Conservation (phyloP, 92 coral and sea anemone species). For the Porites rus region DNA sequence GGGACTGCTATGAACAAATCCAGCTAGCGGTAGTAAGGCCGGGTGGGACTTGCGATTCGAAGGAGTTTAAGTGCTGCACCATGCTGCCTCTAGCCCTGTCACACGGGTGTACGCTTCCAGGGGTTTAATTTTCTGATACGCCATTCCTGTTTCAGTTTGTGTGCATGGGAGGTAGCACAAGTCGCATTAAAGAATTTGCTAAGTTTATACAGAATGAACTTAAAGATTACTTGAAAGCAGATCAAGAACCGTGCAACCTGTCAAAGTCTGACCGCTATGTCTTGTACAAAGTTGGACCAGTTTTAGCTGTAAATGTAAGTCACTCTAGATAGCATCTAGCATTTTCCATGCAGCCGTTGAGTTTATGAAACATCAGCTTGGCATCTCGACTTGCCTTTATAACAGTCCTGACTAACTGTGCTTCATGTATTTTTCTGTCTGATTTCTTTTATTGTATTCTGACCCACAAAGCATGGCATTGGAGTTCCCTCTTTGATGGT, state of each 20-base stretch:
- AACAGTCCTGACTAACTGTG: not conserved
- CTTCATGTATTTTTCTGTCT: too few relatives aligned
- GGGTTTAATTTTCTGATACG: not conserved
- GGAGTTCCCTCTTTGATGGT: slow-evolving; percentile 96
- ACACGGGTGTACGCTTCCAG: not conserved
- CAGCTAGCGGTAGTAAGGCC: too few relatives aligned
- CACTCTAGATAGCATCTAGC: not conserved
- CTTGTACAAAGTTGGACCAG: slow-evolving; percentile 97
- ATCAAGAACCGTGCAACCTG: slow-evolving; percentile 74
- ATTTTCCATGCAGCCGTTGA: not conserved
- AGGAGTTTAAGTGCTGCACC: too few relatives aligned
- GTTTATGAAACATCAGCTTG: too few relatives aligned
- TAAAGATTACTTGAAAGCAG: slow-evolving; percentile 44
- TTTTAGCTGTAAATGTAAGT: slow-evolving; percentile 92
- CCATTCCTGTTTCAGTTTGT: slow-evolving; percentile 75
- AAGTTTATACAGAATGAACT: slow-evolving; percentile 80
- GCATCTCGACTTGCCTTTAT: too few relatives aligned
- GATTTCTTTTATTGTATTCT: not conserved
- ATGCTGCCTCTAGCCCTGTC: not conserved
- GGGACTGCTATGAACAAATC: too few relatives aligned
- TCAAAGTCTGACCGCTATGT: slow-evolving; percentile 96
- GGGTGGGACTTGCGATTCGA: too few relatives aligned
- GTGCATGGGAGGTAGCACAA: slow-evolving; percentile 96
- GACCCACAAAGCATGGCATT: slow-evolving; percentile 87
- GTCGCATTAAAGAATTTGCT: slow-evolving; percentile 83